Evolutionary conservation across 2,113 vertebrate genomes (phyloP).

Genomic region (Ceyx melanurus): DNA sequence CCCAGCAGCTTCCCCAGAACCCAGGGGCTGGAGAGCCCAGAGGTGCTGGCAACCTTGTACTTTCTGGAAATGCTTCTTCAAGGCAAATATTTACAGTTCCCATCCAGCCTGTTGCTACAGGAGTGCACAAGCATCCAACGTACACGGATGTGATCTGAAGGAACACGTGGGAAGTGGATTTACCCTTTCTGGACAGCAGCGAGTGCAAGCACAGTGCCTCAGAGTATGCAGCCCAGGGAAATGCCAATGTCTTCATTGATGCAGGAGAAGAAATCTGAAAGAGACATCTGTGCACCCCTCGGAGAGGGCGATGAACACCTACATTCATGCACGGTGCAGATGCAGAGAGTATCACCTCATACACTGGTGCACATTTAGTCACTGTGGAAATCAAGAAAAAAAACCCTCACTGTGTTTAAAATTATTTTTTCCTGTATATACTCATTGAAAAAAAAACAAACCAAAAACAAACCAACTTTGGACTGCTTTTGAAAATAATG

Average conservation of each 20-base stretch:
- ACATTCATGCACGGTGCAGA: neutral
- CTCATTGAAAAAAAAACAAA: neutral
- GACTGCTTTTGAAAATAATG: neutral
- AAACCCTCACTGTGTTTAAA: neutral
- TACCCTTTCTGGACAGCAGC: neutral
- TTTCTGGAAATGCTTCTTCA: neutral
- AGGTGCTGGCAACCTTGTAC: accelerated
- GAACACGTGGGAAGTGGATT: accelerated
- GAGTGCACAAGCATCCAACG: neutral
- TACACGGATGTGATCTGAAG: accelerated
- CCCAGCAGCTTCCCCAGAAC: accelerated
- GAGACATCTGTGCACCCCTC: neutral
- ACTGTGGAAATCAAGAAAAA: neutral
- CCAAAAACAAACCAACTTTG: neutral
- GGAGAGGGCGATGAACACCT: neutral
- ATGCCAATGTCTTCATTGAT: neutral
- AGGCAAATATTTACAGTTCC: neutral
- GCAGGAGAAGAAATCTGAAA: neutral
- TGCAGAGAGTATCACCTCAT: neutral
- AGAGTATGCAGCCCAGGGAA: neutral
- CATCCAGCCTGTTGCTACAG: neutral
- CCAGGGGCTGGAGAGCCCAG: accelerated
- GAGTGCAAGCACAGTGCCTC: neutral
- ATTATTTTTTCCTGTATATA: neutral
- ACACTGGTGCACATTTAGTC: neutral